Base-by-base conservation (phyloP, 2,113 vertebrate genomes). In the Onychorhynchus coronatus region DNA sequence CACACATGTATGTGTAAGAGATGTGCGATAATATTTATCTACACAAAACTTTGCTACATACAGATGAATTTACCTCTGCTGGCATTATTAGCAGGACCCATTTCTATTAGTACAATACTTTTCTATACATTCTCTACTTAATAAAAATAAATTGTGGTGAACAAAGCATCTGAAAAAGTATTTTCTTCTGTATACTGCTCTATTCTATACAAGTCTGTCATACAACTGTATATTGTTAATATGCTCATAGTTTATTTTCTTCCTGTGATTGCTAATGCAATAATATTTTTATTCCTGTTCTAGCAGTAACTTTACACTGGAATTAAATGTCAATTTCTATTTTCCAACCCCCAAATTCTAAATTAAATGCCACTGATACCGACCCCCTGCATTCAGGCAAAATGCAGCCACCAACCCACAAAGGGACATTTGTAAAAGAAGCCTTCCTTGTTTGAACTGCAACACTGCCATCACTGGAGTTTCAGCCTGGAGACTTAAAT, bases 361-460 rank as follows among this genome's bases (percentile, higher is more conserved):
- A 96, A 97, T 86, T 94, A 83, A 93, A 96, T 10, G 41, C 77
- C 85, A 94, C 21, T 91, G 72, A 91, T 83, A 93, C 53, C 5
- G 35, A 93, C 91, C 91, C 74, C 87, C 76, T 84, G 58, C 81
- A 92, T 95, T 96, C 93, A 93, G 83, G 73, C 93, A 97, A 95
- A 93, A 95, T 11, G 47, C 71, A 97, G 89, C 92, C 88, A 93
- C 70, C 86, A 95, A 70, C 65, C 87, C 95, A 97, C 97, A 98
- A 98, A 97, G 92, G 94, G 92, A 98, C 97, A 97, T 97, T 98
- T 98, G 97, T 97, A 97, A 97, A 97, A 97, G 95, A 97, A 97
- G 92, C 86, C 70, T 74, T 49, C 77, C 95, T 97, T 98, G 78
- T 97, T 97, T 96, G 96, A 98, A 98, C 92, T 93, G 89, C 95